Evolutionary conservation across 2,797 vertebrate genomes (phyloP).

Genomic region (Poeciliopsis paucimaculata): DNA sequence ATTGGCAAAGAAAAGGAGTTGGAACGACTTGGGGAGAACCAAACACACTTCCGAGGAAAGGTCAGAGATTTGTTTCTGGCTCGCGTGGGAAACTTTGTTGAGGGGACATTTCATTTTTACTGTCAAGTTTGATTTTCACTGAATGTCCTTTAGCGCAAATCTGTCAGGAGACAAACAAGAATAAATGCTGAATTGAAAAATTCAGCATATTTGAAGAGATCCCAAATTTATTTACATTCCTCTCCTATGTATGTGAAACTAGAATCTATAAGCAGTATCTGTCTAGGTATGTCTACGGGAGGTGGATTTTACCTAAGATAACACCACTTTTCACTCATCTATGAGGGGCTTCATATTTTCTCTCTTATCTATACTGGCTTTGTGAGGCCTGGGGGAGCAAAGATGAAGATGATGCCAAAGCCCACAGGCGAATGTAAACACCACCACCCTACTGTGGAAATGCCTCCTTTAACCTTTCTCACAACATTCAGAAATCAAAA

Average conservation of each 20-base stretch:
- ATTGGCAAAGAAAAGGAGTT: background rate
- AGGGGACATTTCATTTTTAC: background rate
- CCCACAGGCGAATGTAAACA: background rate
- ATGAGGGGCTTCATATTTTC: too few relatives aligned
- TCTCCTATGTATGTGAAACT: background rate
- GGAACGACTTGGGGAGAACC: background rate
- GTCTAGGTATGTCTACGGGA: background rate
- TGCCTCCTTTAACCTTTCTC: background rate
- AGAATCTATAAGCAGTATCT: background rate
- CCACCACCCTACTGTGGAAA: background rate
- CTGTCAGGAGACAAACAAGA: background rate
- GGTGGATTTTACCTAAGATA: background rate
- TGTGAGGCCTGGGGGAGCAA: background rate
- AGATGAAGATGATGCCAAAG: background rate
- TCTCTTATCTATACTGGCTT: background rate
- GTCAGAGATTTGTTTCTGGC: background rate
- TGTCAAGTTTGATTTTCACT: background rate
- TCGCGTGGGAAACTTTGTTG: background rate
- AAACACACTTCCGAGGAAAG: constrained; percentile 38
- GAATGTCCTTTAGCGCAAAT: background rate
- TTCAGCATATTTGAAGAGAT: background rate
- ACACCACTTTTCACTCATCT: background rate
- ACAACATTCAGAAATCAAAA: background rate
- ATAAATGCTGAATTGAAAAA: background rate
- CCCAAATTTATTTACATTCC: background rate